Conservation (phyloP, 1,140 invertebrate species). For the Andricus grossulariae region DNA sequence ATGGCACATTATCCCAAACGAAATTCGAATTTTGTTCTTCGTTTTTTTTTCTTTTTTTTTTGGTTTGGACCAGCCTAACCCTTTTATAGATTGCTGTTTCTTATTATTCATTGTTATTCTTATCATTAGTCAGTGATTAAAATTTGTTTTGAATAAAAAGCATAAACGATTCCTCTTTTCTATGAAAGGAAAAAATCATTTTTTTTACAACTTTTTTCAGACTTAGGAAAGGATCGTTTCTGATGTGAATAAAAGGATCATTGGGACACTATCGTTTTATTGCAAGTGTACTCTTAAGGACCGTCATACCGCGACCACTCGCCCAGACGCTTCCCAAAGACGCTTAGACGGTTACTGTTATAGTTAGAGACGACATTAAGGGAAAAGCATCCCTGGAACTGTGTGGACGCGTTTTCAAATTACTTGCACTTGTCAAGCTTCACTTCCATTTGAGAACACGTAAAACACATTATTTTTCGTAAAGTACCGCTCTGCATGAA, state of each 20-base stretch:
- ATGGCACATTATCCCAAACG: too few relatives aligned
- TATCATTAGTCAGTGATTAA: too few relatives aligned
- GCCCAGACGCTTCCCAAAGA: background rate
- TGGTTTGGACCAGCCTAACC: too few relatives aligned
- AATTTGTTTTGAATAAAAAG: too few relatives aligned
- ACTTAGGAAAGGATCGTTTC: background rate
- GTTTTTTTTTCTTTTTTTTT: too few relatives aligned
- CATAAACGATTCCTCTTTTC: too few relatives aligned
- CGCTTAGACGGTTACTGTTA: background rate
- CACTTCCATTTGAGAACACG: background rate
- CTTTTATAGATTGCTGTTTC: too few relatives aligned
- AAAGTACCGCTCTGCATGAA: too few relatives aligned
- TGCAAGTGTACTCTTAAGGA: conserved; percentile 1
- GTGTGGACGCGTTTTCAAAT: background rate
- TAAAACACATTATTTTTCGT: background rate
- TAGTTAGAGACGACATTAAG: background rate
- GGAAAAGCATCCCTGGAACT: background rate
- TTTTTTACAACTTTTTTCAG: background rate
- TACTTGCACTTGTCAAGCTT: background rate
- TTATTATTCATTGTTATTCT: too few relatives aligned
- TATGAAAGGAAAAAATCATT: background rate
- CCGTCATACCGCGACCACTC: background rate
- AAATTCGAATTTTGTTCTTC: too few relatives aligned
- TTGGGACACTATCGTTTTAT: background rate
- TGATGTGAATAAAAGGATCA: background rate